A percentile compares a stretch with the other conserved stretches of the same genome.
These are phyloP conservation scores for Gonocerus acuteangulatus DNA, from an alignment of 2,888 invertebrate species.

Conservation along the genomic window DNA sequence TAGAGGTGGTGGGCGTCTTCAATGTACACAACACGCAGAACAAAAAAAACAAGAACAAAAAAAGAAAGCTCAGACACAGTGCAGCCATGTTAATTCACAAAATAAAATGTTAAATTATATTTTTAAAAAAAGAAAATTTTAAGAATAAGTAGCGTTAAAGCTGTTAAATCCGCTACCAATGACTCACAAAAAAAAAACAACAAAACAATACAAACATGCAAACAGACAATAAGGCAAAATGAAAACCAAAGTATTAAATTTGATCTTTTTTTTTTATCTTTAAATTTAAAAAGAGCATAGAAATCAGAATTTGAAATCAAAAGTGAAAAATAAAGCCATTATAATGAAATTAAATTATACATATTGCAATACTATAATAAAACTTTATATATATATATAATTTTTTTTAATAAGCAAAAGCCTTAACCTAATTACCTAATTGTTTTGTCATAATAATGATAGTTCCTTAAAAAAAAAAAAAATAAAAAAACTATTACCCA, in stretches of 20 bases:
- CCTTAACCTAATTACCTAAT: too few species aligned
- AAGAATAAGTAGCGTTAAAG: conserved; percentile 14
- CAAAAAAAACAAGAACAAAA: conserved; percentile 35
- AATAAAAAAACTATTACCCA: too few species aligned
- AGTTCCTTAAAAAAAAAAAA: too few species aligned
- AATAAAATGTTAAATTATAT: conserved; percentile 27
- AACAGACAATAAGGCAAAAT: conserved; percentile 1
- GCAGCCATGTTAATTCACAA: conserved; percentile 27
- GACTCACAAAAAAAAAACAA: background rate
- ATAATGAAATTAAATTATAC: too few species aligned
- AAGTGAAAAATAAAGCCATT: too few species aligned
- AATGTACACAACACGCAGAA: conserved; percentile 36
- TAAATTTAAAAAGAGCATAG: conserved; percentile 8
- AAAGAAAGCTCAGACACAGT: conserved; percentile 28
- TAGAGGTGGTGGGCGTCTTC: conserved; percentile 46
- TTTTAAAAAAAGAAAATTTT: conserved; percentile 14
- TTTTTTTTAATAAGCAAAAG: too few species aligned
- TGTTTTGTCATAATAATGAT: too few species aligned
- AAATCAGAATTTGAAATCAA: too few species aligned
- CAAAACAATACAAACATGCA: background rate
- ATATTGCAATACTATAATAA: too few species aligned
- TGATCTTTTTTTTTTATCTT: background rate
- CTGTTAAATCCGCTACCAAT: conserved; percentile 20
- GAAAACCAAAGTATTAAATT: background rate
- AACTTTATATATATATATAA: too few species aligned